phyloP scores from a whole-genome alignment of 2,888 invertebrate genomes.

The Pantelozetes paolii region DNA sequence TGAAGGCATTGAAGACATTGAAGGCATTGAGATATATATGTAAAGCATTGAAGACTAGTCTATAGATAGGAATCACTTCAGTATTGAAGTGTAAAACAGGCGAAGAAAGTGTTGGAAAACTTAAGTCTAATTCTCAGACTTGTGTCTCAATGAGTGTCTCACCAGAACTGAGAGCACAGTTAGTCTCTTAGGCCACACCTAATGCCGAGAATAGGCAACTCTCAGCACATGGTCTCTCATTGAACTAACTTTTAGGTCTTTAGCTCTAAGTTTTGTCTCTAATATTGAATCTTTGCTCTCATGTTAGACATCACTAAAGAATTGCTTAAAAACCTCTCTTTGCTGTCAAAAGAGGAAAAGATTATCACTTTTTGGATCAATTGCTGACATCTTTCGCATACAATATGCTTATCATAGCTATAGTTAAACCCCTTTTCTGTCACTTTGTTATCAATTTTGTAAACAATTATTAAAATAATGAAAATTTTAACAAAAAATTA shows the following conservation, averaged over 20 bases:
- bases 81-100: conserved; percentile 1
- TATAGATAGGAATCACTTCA: conserved; percentile 23
- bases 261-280: not conserved
- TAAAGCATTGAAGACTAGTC: not conserved
- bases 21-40: not conserved
- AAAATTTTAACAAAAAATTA: too few relatives aligned
- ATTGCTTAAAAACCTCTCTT: not conserved
- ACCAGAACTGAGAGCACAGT: conserved; percentile 7
- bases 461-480: too few relatives aligned
- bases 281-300: not conserved
- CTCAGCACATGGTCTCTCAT: conserved; percentile 5
- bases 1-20: conserved; percentile 13
- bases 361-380: not conserved
- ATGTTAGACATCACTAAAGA: conserved; percentile 10
- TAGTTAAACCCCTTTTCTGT: too few relatives aligned
- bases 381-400: conserved; percentile 16
- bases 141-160: conserved; percentile 22
- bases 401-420: too few relatives aligned
- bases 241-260: not conserved
- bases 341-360: not conserved
- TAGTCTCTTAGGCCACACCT: conserved; percentile 23
- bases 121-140: conserved; percentile 12
- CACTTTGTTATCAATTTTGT: too few relatives aligned
- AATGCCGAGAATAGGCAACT: conserved; percentile 19
- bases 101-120: conserved; percentile 20